These are phyloP conservation scores for Ditula angustiorana DNA, from an alignment of 2,888 invertebrate genomes.

Conservation along the genomic window DNA sequence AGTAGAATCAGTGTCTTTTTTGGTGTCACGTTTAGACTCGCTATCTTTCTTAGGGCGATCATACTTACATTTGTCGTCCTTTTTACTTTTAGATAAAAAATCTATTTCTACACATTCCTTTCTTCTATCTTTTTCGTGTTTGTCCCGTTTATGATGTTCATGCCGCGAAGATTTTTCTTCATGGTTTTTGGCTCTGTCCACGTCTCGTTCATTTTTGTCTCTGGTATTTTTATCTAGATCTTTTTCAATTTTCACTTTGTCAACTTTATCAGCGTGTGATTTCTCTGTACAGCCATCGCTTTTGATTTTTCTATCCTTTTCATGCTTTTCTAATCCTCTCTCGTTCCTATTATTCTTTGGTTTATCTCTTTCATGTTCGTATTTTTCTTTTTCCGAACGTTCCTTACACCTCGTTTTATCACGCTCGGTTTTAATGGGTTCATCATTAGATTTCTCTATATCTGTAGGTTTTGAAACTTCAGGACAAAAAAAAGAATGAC, in stretches of 20 bases:
- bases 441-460: slow-evolving; percentile 71
- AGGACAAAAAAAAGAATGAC: slow-evolving; percentile 50
- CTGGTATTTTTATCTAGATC: slow-evolving; percentile 61
- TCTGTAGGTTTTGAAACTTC: slow-evolving; percentile 59
- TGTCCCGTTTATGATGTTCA: slow-evolving; percentile 81
- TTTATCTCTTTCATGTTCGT: slow-evolving; percentile 57
- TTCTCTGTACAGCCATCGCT: slow-evolving; percentile 58
- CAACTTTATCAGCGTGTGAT: slow-evolving; percentile 55
- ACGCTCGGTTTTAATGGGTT: slow-evolving; percentile 71
- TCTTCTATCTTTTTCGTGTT: slow-evolving; percentile 70
- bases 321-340: slow-evolving; percentile 54
- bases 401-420: slow-evolving; percentile 72
- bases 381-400: slow-evolving; percentile 59
- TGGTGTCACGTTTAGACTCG: slow-evolving; percentile 74
- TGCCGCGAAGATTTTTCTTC: slow-evolving; percentile 75
- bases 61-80: slow-evolving; percentile 81
- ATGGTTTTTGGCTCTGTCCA: slow-evolving; percentile 63
- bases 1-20: slow-evolving; percentile 69
- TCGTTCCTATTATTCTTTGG: slow-evolving; percentile 43
- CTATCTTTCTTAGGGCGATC: slow-evolving; percentile 72
- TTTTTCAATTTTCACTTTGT: slow-evolving; percentile 59
- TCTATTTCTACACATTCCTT: slow-evolving; percentile 66
- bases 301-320: slow-evolving; percentile 70
- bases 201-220: slow-evolving; percentile 62
- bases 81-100: slow-evolving; percentile 61